These are phyloP conservation scores for Eulemur rubriventer DNA, from an alignment of 2,797 vertebrate genomes.

Conservation along the genomic window DNA sequence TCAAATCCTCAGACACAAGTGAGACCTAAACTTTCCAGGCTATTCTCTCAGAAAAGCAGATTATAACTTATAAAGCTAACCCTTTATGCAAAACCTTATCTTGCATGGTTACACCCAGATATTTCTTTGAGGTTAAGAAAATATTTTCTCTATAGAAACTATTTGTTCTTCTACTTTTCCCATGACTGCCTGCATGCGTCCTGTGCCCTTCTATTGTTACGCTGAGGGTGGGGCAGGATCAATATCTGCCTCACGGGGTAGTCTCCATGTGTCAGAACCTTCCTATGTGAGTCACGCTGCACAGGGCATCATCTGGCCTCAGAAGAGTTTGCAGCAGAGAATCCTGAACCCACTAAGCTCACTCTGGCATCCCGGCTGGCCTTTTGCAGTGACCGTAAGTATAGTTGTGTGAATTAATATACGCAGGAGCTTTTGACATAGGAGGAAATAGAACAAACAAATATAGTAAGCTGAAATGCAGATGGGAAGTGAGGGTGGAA, in stretches of 20 bases:
- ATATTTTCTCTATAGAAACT: not conserved
- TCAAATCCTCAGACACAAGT: conserved; percentile 61
- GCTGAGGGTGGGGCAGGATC: not conserved
- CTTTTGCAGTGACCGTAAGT: not conserved
- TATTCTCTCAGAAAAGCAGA: conserved; percentile 70
- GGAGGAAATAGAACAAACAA: not conserved
- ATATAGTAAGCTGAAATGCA: not conserved
- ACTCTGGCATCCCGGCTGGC: not conserved
- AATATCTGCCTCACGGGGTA: not conserved
- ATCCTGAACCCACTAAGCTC: not conserved
- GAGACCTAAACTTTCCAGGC: conserved; percentile 58
- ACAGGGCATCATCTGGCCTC: too few relatives aligned
- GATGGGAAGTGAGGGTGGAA: not conserved
- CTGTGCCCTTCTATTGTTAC: not conserved
- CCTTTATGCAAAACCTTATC: conserved; percentile 63
- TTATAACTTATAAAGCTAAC: conserved; percentile 61
- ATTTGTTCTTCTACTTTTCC: not conserved
- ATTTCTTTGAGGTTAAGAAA: conserved; percentile 51
- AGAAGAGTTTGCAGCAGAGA: not conserved
- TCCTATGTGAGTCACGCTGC: not conserved
- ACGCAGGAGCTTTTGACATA: not conserved
- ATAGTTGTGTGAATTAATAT: not conserved
- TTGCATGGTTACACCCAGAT: not conserved
- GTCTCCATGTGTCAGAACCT: not conserved
- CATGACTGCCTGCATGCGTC: not conserved